These are phyloP conservation scores for Oikopleura vanhoeffeni DNA, from an alignment of 23 tunicate species.

Conservation along the genomic window DNA sequence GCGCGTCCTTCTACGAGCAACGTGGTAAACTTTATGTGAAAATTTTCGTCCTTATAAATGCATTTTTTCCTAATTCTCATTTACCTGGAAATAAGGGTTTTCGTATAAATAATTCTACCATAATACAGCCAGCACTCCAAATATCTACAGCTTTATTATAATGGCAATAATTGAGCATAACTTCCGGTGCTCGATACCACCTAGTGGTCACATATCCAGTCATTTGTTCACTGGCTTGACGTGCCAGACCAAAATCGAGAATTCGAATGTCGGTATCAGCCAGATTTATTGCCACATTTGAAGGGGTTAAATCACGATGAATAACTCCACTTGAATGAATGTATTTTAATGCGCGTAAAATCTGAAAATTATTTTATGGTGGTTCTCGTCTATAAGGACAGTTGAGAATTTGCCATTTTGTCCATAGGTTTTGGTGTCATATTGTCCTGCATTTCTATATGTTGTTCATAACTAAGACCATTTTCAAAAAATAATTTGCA, in stretches of 20 bases:
- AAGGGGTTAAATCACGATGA: constrained; percentile 80
- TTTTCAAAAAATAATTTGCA: too few relatives aligned
- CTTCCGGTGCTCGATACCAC: constrained; percentile 98
- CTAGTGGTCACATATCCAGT: constrained; percentile 94
- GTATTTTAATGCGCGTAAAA: constrained; percentile 70
- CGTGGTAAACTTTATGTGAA: too few relatives aligned
- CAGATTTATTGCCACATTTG: constrained; percentile 87
- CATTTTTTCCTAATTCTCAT: too few relatives aligned
- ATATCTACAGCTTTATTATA: constrained; percentile 89
- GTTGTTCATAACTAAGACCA: too few relatives aligned
- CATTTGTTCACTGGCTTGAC: constrained; percentile 93
- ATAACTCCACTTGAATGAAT: constrained; percentile 88
- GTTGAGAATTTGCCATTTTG: too few relatives aligned
- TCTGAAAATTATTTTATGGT: too few relatives aligned
- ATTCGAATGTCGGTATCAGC: constrained; percentile 89
- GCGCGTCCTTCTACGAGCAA: too few relatives aligned
- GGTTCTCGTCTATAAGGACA: too few relatives aligned
- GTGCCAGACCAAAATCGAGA: constrained; percentile 82
- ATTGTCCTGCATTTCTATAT: too few relatives aligned
- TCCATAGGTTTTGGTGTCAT: too few relatives aligned
- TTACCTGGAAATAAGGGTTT: neutral
- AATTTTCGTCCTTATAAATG: too few relatives aligned
- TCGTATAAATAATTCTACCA: constrained; percentile 67
- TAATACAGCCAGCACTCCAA: constrained; percentile 93
- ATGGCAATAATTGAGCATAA: constrained; percentile 93